phyloP scores from a whole-genome alignment of 1,140 invertebrate genomes.

The Drosophila nebulosa region DNA sequence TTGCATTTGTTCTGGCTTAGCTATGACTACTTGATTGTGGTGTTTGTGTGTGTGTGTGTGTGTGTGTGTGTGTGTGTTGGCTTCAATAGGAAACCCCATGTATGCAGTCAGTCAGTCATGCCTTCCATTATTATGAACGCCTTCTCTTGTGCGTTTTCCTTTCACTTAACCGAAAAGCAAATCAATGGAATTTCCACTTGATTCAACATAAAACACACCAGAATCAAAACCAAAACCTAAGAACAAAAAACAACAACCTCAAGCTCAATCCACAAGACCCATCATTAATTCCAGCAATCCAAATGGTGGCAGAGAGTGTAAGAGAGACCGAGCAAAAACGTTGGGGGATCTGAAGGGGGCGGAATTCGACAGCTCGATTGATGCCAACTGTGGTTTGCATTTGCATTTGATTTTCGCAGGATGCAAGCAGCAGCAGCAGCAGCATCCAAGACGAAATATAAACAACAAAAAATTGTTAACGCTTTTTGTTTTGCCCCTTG shows the following conservation, averaged over 20 bases:
- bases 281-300: conserved; percentile 75
- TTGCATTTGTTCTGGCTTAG: conserved; percentile 18
- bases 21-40: not conserved
- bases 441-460: conserved; percentile 18
- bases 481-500: conserved; percentile 46
- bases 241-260: conserved; percentile 15
- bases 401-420: conserved; percentile 68
- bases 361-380: conserved; percentile 60
- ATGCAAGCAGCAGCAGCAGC: conserved; percentile 5
- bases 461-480: conserved; percentile 17
- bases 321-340: not conserved
- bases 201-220: conserved; percentile 69
- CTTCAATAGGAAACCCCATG: not conserved
- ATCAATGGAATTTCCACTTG: conserved; percentile 78
- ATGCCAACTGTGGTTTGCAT: conserved; percentile 77
- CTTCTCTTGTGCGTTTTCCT: conserved; percentile 16
- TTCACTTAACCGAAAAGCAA: conserved; percentile 44
- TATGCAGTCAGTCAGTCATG: conserved; percentile 25
- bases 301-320: conserved; percentile 14
- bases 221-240: conserved; percentile 25
- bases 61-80: not conserved
- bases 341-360: not conserved
- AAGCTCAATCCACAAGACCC: conserved; percentile 16
- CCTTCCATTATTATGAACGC: conserved; percentile 52
- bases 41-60: too few species aligned